Evolutionary conservation across 2,888 invertebrate genomes (phyloP).

Genomic region (Cantharis lateralis): DNA sequence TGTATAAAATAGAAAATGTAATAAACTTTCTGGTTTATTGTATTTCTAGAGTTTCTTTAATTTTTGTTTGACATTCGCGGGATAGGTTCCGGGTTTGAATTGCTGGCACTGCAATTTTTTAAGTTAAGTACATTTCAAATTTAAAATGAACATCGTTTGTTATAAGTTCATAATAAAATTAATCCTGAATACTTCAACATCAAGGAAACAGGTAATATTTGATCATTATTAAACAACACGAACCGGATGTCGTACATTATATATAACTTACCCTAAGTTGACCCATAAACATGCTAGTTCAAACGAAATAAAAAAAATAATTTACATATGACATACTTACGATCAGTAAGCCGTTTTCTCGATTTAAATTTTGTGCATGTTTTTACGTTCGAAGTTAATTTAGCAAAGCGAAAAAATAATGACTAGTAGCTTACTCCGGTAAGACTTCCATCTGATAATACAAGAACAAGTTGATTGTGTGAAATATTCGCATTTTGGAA

Average conservation of each 20-base stretch:
- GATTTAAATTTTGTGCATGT: background rate
- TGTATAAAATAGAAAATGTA: background rate
- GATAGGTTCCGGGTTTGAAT: background rate
- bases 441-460: conserved; percentile 4
- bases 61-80: background rate
- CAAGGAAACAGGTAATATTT: background rate
- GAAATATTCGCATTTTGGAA: conserved; percentile 14
- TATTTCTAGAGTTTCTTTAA: background rate
- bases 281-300: background rate
- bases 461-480: conserved; percentile 15
- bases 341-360: background rate
- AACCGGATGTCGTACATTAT: conserved; percentile 10
- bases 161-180: background rate
- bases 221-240: conserved; percentile 8
- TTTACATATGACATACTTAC: background rate
- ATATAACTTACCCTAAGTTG: background rate
- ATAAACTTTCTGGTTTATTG: background rate
- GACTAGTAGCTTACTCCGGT: background rate
- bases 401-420: background rate
- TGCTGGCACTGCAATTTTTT: background rate
- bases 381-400: background rate
- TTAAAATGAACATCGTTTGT: background rate
- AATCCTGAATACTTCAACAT: background rate
- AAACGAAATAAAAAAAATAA: background rate
- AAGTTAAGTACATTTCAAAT: background rate